These are phyloP conservation scores for Brachionus sp. DNA, from an alignment of 1,140 invertebrate species.

Conservation along the genomic window DNA sequence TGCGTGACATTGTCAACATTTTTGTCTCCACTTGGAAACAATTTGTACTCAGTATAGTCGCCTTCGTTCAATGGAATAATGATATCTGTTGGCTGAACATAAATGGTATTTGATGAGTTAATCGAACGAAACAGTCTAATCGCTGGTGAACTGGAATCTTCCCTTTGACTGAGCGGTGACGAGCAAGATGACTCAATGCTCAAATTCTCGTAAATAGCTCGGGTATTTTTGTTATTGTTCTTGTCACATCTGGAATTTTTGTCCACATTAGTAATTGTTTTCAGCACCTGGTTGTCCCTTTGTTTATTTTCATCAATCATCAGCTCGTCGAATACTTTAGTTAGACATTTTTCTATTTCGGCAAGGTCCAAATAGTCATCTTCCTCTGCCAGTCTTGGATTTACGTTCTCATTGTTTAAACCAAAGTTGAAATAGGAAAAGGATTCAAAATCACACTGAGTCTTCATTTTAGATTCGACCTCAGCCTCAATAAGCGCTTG, in stretches of 20 bases:
- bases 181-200: background rate
- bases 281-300: background rate
- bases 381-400: background rate
- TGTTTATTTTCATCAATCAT: background rate
- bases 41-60: constrained; percentile 33
- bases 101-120: constrained; percentile 41
- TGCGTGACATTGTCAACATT: background rate
- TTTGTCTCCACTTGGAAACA: background rate
- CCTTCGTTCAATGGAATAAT: constrained; percentile 36
- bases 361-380: background rate
- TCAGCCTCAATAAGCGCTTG: constrained; percentile 40
- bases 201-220: background rate
- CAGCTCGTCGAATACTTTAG: constrained; percentile 15
- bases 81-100: constrained; percentile 40
- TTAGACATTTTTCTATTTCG: constrained; percentile 1
- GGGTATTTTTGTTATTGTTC: background rate
- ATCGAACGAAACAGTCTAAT: constrained; percentile 22
- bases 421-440: background rate
- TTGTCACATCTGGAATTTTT: background rate
- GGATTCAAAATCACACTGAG: background rate
- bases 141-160: background rate
- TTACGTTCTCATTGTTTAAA: background rate
- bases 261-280: constrained; percentile 27
- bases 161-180: constrained; percentile 15
- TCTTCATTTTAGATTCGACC: background rate